phyloP scores from a whole-genome alignment of 2,113 vertebrate species.

The Siniperca knerii region DNA sequence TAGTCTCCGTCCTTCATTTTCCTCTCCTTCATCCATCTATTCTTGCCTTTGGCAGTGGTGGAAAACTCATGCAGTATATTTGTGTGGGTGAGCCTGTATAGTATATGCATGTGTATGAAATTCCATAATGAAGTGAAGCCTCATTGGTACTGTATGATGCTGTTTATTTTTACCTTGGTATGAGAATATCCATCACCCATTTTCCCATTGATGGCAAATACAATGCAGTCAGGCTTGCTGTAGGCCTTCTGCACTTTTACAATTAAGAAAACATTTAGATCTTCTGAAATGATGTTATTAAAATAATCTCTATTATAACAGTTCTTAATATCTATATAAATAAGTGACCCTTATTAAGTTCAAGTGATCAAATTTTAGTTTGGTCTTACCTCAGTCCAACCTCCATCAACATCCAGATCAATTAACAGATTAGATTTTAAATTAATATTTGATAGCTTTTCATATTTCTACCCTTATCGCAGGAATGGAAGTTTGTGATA shows the following conservation, averaged over 20 bases:
- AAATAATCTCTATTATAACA: background rate
- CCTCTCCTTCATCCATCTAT: constrained; percentile 65
- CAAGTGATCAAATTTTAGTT: background rate
- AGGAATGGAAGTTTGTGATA: background rate
- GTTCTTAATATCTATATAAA: background rate
- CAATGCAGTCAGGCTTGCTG: background rate
- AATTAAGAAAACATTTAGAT: background rate
- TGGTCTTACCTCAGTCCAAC: background rate
- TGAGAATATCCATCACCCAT: background rate
- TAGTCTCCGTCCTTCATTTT: constrained; percentile 62
- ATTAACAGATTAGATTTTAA: background rate
- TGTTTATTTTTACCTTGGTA: constrained; percentile 21
- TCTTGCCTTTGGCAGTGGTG: constrained; percentile 58
- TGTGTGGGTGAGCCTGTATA: constrained; percentile 49
- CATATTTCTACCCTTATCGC: background rate
- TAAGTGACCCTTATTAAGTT: background rate
- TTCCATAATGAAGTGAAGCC: constrained; percentile 15
- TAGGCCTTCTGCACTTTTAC: background rate
- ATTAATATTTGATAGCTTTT: background rate
- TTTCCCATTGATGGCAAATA: constrained; percentile 3
- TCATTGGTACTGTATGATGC: background rate
- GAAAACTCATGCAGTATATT: constrained; percentile 52
- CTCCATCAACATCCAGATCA: background rate
- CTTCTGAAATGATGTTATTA: background rate
- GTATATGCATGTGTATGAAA: constrained; percentile 27